These are phyloP conservation scores for Liopterus haemorrhoidalis DNA, from an alignment of 2,888 invertebrate species.

Conservation along the genomic window DNA sequence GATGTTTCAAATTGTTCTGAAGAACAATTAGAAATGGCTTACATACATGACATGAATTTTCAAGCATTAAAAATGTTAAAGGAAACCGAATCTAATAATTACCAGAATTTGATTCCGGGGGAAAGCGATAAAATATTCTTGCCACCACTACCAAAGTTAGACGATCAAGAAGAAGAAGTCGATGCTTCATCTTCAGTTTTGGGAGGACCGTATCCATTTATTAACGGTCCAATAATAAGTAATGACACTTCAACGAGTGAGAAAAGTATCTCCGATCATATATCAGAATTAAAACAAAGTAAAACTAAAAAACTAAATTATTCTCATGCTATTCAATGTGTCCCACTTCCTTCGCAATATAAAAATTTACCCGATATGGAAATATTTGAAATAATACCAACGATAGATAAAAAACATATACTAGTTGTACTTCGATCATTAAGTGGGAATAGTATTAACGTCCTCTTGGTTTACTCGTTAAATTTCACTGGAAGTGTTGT, in stretches of 20 bases:
- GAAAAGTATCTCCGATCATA: conserved; percentile 45
- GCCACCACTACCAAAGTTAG: conserved; percentile 36
- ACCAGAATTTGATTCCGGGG: conserved; percentile 45
- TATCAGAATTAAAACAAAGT: conserved; percentile 43
- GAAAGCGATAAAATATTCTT: conserved; percentile 44
- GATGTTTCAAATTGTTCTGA: conserved; percentile 15
- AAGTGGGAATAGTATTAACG: conserved; percentile 40
- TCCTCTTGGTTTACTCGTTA: conserved; percentile 53
- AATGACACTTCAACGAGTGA: conserved; percentile 26
- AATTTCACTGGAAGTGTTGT: conserved; percentile 49
- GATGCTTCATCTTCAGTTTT: conserved; percentile 37
- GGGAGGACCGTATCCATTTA: conserved; percentile 36
- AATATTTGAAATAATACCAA: conserved; percentile 61
- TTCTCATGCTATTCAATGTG: conserved; percentile 53
- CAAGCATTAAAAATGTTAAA: conserved; percentile 19
- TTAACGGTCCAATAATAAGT: conserved; percentile 36
- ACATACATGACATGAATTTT: conserved; percentile 15
- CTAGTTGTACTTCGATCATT: conserved; percentile 53
- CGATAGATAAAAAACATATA: conserved; percentile 62
- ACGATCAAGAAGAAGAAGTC: conserved; percentile 39
- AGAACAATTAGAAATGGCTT: conserved; percentile 15
- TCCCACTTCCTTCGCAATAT: conserved; percentile 50
- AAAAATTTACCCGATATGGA: conserved; percentile 49
- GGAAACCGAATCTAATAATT: conserved; percentile 28
- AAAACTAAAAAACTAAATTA: conserved; percentile 43